Base-by-base conservation (phyloP, 2,888 invertebrate species). In the Plutella xylostella region DNA sequence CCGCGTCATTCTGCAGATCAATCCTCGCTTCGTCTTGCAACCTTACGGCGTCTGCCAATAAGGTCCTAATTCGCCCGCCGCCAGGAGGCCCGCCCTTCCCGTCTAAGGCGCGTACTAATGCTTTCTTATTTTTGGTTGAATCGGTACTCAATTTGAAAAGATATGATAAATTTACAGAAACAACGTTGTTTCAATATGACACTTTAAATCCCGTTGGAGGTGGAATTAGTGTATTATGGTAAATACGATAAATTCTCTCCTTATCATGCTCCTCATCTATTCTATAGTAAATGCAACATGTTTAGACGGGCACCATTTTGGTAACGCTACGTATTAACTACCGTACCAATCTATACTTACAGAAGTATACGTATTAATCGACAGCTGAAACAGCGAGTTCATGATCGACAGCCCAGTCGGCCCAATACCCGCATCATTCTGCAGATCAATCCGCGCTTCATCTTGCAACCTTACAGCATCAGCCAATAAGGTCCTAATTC, bases 391-490 rank as follows among this genome's bases (percentile, higher is more conserved):
- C 2, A 79, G 51, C n/a, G 75, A 72, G 25, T 71, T 55, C 35
- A 82, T 48, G 0, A 72, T 72, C 2, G 58, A 53, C 12, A 76
- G 48, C 1, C 71, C 72, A 0, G 75, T 65, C 1, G 71, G 72
- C 0, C 76, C 71, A 3, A 79, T 73, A 0, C 79, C 79, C 0
- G 78, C 73, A 18, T 80, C 80, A 38, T 77, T 77, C 2, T 68
- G 66, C 1, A 83, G 63, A 43, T 82, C 79, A 1, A 63, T 48
- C 1, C 82, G 52, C 3, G 74, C 60, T 31, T 79, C 82, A 30
- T 91, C 91, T 51, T 91, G 92, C 43, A 92, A 65, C 48, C 87
- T 70, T 2, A 87, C 87, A 3, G 90, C 80, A 52, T 92, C 90
- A 0, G 91, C 87, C 3, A 91, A 65, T 4, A 92, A 64, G 55